These are phyloP conservation scores for Augiades crinisus DNA, from an alignment of 2,888 invertebrate species.

Conservation along the genomic window DNA sequence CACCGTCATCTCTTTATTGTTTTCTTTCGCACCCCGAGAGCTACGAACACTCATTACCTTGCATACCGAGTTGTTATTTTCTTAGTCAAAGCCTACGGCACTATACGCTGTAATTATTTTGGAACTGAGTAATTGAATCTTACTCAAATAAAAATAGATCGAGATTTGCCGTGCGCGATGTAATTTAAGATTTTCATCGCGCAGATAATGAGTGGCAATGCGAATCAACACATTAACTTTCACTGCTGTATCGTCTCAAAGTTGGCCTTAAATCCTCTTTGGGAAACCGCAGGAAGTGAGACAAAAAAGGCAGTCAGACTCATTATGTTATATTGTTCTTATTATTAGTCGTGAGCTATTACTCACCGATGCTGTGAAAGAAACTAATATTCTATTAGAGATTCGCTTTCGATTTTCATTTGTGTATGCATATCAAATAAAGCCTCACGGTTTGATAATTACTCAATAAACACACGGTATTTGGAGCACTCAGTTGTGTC, in stretches of 20 bases:
- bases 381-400: slow-evolving; percentile 21
- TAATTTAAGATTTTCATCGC: slow-evolving; percentile 75
- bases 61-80: slow-evolving; percentile 51
- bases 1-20: slow-evolving; percentile 39
- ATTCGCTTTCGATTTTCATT: slow-evolving; percentile 21
- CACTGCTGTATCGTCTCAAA: slow-evolving; percentile 56
- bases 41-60: slow-evolving; percentile 46
- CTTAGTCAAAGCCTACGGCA: slow-evolving; percentile 50
- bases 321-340: slow-evolving; percentile 33
- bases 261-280: slow-evolving; percentile 71
- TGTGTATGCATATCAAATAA: background rate
- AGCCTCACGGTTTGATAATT: background rate
- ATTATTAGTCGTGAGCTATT: slow-evolving; percentile 21
- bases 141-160: slow-evolving; percentile 67
- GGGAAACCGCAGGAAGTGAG: slow-evolving; percentile 67
- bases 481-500: slow-evolving; percentile 9
- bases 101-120: slow-evolving; percentile 49
- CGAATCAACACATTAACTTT: slow-evolving; percentile 72
- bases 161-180: slow-evolving; percentile 58
- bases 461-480: slow-evolving; percentile 11
- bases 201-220: slow-evolving; percentile 65
- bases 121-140: slow-evolving; percentile 68
- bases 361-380: slow-evolving; percentile 12
- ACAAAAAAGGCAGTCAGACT: slow-evolving; percentile 44
- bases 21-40: slow-evolving; percentile 37